Evolutionary conservation across 2,888 invertebrate species (phyloP), one percentile per base, ranked within the genome.

Genomic region (Xiphydria camelus): DNA sequence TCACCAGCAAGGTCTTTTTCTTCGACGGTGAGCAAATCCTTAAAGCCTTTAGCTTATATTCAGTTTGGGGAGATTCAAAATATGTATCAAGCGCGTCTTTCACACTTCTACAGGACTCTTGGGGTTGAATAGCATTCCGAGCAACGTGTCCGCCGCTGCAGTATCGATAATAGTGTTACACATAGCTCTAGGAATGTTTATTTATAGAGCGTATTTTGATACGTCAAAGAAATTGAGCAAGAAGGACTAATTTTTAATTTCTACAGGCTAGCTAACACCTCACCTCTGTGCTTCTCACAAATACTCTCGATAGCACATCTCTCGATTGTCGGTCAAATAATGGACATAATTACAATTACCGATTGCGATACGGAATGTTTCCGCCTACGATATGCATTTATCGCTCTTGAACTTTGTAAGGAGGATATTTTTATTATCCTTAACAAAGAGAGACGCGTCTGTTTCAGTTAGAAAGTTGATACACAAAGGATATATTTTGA

Each of bases 141-240:
- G 87, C 61, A 91, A 88, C 73, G 88, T 91, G 21, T 89, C 86
- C 71, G 84, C 91, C 3, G 91, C 91, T 17, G 82, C 88, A 25
- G 81, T 86, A 33, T 87, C 91, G 1, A 84, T 92, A 6, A 62
- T 89, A 4, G 83, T 87, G 4, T 76, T 92, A 40, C 91, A 92
- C 68, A 66, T 89, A 51, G 88, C 89, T 2, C 70, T 92, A 47
- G 91, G 87, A 18, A 76, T 88, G 33, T 91, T 89, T 66, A 89
- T 92, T 62, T 88, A 85, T 68, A 82, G 82, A 63, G 91, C 91
- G 0, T 91, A 90, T 71, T 84, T 83, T 56, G 83, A 73, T 19
- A 44, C 63, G 21, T 59, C 60, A 23, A 37, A 55, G 2, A 73
- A 65, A 37, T 39, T 50, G 22, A 31, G 61, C 3, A 73, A 73